Evolutionary conservation across 2,888 invertebrate species (phyloP).

Genomic region (Lapara coniferarum): DNA sequence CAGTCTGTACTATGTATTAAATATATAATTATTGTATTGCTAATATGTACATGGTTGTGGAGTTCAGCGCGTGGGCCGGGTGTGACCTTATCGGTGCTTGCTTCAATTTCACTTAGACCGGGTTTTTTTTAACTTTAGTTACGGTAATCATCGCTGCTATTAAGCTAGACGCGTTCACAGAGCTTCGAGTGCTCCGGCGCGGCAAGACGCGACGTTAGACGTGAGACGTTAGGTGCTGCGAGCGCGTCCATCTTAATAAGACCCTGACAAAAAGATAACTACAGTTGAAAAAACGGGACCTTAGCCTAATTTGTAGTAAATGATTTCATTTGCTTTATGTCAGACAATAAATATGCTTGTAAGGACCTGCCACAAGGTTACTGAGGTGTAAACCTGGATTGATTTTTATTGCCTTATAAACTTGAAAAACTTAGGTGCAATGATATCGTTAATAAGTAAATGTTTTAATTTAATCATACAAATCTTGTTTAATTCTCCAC

Average conservation of each 20-base stretch:
- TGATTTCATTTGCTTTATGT: neutral
- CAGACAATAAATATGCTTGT: neutral
- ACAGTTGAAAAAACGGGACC: too few species aligned
- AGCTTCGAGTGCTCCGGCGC: too few species aligned
- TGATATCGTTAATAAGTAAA: neutral
- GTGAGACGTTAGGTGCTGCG: too few species aligned
- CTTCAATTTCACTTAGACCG: constrained; percentile 19
- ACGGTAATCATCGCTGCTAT: too few species aligned
- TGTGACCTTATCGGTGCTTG: constrained; percentile 7
- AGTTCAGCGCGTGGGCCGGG: neutral
- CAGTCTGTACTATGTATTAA: too few species aligned
- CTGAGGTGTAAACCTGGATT: neutral
- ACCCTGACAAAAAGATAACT: too few species aligned
- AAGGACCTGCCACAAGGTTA: neutral
- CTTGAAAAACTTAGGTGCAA: neutral
- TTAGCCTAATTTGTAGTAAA: constrained; percentile 1
- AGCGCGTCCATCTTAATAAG: too few species aligned
- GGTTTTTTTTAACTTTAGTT: too few species aligned
- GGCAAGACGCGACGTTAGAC: too few species aligned
- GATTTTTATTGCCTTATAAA: too few species aligned
- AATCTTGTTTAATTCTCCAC: too few species aligned
- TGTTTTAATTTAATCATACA: neutral
- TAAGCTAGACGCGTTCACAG: too few species aligned
- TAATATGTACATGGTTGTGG: neutral
- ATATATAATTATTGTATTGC: neutral